Evolutionary conservation across 2,113 vertebrate genomes (phyloP), one percentile per base, ranked within the genome.

Genomic region (Seriola dumerili): DNA sequence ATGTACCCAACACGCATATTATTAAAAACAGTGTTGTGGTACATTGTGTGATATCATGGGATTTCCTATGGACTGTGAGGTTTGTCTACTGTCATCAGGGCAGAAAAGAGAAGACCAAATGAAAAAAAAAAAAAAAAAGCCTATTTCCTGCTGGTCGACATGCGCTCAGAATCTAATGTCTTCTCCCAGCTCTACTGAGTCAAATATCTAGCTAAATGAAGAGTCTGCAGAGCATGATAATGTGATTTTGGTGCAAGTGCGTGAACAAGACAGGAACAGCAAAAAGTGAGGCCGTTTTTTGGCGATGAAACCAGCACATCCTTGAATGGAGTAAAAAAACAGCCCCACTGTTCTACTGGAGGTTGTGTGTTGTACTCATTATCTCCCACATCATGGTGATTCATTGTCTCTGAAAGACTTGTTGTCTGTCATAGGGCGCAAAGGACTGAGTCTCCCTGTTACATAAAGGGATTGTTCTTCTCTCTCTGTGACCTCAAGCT

Each of bases 191-290:
- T 42, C 85, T 75, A 17, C 79, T 63, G 81, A 91, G 80, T 72
- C 70, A 73, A 85, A 81, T 75, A 76, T 81, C 61, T 59, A 61
- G 40, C 78, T 67, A 76, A 85, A 88, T 75, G 81, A 91, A 88
- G 79, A 85, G 78, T 72, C 81, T 79, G 83, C 83, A n/a, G 70
- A 83, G 86, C 90, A 88, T 88, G 81, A 73, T 90, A 91, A 93
- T 90, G 76, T 72, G 76, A 84, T 88, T 82, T 69, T 64, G 71
- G 75, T 81, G 83, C 76, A 79, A 78, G 46, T 21, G 9, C 46
- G 32, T 84, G 72, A 86, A 78, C 68, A n/a, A 42, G 67, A 78
- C 44, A 81, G 57, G 34, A 76, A 70, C 62, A 78, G 75, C 29
- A 80, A 57, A 79, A 71, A 80, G 65, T 61, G 78, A 78, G 66